Evolutionary conservation across 2,888 invertebrate genomes (phyloP), one percentile per base, ranked within the genome.

Genomic region (Aspidiotus rigidus): DNA sequence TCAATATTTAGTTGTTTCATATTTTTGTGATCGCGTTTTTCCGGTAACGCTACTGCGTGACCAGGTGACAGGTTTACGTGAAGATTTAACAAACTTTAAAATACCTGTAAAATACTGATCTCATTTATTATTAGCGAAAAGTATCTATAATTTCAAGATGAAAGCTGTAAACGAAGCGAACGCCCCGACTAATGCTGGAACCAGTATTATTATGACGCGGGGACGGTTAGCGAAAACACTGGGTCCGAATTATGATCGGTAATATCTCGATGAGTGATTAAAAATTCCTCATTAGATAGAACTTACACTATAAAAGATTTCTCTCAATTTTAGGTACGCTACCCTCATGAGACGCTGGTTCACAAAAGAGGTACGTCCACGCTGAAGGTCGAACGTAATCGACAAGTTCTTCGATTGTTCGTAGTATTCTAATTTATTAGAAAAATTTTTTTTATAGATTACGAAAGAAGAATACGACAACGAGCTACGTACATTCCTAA

Each of bases 401-500:
- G 28, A 28, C 28, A 28, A 28, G 5, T 28, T 28, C 28, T 28
- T 28, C 2, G 28, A 17, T n/a, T 64, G 57, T 13, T 9, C 15
- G 40, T 55, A 53, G 40, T 40, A 56, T 10, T 2, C 2, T 11
- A 39, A 39, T 39, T 2, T 17, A 28, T 53, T 56, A 9, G 1
- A 28, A 28, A 5, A 40, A 40, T 40, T 64, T n/a, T 63, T 59
- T 60, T 69, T 61, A 39, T 72, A 89, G 79, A 83, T 88, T 71
- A 86, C 88, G 0, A 90, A 90, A 77, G 88, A 90, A 76, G 89
- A 92, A 74, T 93, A 94, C 77, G 92, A 93, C 75, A 77, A 79
- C 13, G 88, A 89, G 79, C 89, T 89, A 7, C 82, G 91, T 54
- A 85, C 86, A 76, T 79, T 93, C 15, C 79, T 94, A 72, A 82